Evolutionary conservation across 1,140 invertebrate genomes (phyloP), one percentile per base, ranked within the genome.

Genomic region (Hydropsyche tenuis): DNA sequence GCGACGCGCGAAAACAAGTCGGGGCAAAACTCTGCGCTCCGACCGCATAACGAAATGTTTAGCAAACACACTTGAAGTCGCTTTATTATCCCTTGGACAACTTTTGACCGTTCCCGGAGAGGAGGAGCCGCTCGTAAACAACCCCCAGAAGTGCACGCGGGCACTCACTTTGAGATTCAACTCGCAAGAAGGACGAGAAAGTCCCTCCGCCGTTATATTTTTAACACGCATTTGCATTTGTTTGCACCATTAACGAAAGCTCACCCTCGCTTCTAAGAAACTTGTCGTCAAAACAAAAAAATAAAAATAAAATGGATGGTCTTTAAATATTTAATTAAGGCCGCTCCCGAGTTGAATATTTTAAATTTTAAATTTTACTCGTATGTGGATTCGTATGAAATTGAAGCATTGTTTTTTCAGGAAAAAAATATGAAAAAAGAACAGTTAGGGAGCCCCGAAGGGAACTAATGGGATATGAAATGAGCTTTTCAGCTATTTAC

Each of bases 11-110:
- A n/a, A 14, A 1, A 12, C 1, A 48, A 53, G 12, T 11, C 66
- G 45, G 48, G 37, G 51, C 27, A 30, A 62, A 66, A 73, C 45
- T 76, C 71, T 37, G 18, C 9, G 4, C 14, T 1, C 37, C 30
- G 60, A 76, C 75, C 53, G 72, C 75, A 75, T 72, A 68, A 71
- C 75, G 68, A 76, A 76, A 76, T 76, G 75, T 76, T 76, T 76
- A 76, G 71, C 75, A 74, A 76, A 76, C 75, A 74, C 69, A 76
- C 75, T 76, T 76, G 68, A 72, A 76, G 75, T 74, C 75, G 64
- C 72, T 76, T 76, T 76, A 76, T 76, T 76, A 74, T 76, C 69
- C 75, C 75, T 76, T 66, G 75, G 75, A 76, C 75, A 76, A 76
- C 69, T 76, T 76, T 76, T 74, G 75, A 76, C 75, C 75, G 75